phyloP scores from a whole-genome alignment of 2,797 vertebrate species.

The Trachops cirrhosus region DNA sequence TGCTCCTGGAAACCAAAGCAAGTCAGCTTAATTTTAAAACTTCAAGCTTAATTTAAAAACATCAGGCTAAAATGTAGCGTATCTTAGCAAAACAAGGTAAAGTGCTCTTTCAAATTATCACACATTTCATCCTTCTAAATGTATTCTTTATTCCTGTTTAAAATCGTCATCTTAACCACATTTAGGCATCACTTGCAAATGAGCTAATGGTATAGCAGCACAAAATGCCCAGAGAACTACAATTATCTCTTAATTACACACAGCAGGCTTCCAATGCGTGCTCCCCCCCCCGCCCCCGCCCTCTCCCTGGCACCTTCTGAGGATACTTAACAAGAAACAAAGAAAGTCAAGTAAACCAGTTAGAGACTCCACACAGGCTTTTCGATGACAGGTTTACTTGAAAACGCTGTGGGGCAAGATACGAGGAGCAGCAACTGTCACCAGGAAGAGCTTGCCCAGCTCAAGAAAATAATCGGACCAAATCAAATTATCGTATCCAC shows the following conservation, averaged over 20 bases:
- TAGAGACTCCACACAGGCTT: constrained; percentile 31
- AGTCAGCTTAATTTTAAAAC: constrained; percentile 57
- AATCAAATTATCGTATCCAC: constrained; percentile 12
- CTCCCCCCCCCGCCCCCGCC: neutral
- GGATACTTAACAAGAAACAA: constrained; percentile 57
- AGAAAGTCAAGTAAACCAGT: constrained; percentile 44
- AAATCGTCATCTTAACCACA: constrained; percentile 41
- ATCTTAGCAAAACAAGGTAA: constrained; percentile 41
- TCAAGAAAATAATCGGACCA: neutral
- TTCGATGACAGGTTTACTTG: constrained; percentile 32
- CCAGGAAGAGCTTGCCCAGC: constrained; percentile 15
- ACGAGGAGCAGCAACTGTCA: neutral
- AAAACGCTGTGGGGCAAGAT: constrained; percentile 5
- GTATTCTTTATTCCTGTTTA: constrained; percentile 58
- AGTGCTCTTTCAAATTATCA: constrained; percentile 42
- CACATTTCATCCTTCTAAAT: constrained; percentile 49
- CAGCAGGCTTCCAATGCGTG: constrained; percentile 45
- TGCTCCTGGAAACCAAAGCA: constrained; percentile 45
- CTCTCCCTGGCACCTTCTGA: neutral
- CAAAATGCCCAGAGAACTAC: constrained; percentile 44
- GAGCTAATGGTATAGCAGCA: constrained; percentile 60
- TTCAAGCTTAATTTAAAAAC: constrained; percentile 29
- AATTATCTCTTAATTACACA: constrained; percentile 70
- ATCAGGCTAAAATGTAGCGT: constrained; percentile 13
- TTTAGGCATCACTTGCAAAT: constrained; percentile 59